Conservation (phyloP, 2,888 invertebrate species). For the Tethea ocularis region DNA sequence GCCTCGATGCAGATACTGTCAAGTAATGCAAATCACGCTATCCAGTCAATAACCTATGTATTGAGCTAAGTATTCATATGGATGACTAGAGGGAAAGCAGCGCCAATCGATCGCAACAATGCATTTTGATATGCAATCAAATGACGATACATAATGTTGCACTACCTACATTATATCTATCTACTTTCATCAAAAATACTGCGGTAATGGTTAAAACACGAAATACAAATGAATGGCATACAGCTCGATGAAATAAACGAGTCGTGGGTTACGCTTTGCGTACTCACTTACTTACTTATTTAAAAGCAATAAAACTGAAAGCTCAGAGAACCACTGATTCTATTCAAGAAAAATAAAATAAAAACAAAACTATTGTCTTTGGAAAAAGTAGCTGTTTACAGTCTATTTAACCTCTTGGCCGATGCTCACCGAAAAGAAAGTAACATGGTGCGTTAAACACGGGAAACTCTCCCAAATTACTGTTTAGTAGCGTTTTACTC, state of each 20-base stretch:
- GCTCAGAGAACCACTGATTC: not conserved
- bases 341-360: constrained; percentile 17
- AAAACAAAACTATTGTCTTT: constrained; percentile 29
- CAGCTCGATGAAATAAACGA: not conserved
- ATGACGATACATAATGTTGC: not conserved
- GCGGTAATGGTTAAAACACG: not conserved
- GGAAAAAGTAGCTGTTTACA: constrained; percentile 54
- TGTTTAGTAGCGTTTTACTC: constrained; percentile 75
- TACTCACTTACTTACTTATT: not conserved
- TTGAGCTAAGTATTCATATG: constrained; percentile 7
- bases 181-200: not conserved
- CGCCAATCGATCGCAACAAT: constrained; percentile 4
- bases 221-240: not conserved
- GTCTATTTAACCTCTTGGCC: constrained; percentile 72
- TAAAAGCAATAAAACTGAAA: not conserved
- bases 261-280: not conserved
- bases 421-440: constrained; percentile 71
- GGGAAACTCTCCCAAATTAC: constrained; percentile 74
- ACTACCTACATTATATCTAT: not conserved
- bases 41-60: constrained; percentile 6
- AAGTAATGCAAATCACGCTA: constrained; percentile 9
- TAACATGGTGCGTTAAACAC: constrained; percentile 74
- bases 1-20: constrained; percentile 4
- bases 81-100: not conserved
- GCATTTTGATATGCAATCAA: constrained; percentile 4